A percentile compares a stretch with the other conserved stretches of the same genome.
Conservation (phyloP, 2,113 vertebrate species). For the Panthera tigris region DNA sequence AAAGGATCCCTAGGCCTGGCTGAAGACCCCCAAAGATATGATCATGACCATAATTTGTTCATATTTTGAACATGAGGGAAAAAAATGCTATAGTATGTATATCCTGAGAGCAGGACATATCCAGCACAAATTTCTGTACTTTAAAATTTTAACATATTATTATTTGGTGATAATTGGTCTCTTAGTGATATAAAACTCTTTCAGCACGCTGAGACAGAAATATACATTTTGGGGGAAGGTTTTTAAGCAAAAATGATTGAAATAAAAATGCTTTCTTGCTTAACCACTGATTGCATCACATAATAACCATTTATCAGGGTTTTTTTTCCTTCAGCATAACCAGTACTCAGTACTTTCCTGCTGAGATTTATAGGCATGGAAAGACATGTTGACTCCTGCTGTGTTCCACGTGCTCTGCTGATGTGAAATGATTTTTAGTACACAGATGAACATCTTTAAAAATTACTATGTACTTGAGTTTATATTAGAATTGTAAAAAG, state of each 20-base stretch:
- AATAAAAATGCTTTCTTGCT: neutral
- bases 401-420: neutral
- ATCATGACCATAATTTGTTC: neutral
- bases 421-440: neutral
- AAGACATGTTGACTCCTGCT: neutral
- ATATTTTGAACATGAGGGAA: neutral
- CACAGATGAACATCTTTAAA: neutral
- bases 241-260: neutral
- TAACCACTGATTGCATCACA: neutral
- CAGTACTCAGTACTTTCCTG: neutral
- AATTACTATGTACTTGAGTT: neutral
- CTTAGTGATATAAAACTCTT: neutral
- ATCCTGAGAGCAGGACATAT: neutral
- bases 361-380: neutral
- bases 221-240: neutral
- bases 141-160: constrained; percentile 5
- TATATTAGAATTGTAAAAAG: constrained; percentile 17
- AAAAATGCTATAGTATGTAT: no score
- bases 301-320: neutral
- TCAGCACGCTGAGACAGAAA: neutral
- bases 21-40: neutral
- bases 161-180: neutral
- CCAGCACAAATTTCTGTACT: neutral
- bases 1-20: neutral
- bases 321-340: neutral